Conservation (phyloP, 2,113 vertebrate species). For the Oncorhynchus nerka region DNA sequence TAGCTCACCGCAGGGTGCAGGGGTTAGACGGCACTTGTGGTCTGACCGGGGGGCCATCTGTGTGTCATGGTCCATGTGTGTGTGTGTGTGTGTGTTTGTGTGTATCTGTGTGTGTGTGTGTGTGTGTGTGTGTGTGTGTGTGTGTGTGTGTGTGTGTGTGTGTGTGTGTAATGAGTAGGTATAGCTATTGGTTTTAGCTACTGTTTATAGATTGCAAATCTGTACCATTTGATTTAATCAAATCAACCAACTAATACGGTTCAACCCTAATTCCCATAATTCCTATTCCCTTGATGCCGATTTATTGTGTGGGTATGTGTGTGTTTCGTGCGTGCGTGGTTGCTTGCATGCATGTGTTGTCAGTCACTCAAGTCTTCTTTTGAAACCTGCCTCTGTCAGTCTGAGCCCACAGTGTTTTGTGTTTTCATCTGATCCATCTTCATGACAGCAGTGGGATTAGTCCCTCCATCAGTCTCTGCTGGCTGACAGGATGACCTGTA, state of each 20-base stretch:
- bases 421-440: conserved; percentile 76
- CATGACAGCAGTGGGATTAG: conserved; percentile 76
- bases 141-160: no score
- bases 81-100: no score
- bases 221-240: no score
- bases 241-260: no score
- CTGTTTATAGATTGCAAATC: no score
- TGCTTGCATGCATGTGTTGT: no score
- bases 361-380: no score
- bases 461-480: conserved; percentile 58
- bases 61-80: conserved; percentile 43
- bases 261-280: no score
- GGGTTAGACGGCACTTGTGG: conserved; percentile 73
- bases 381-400: conserved; percentile 77
- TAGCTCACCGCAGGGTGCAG: conserved; percentile 72
- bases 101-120: neutral
- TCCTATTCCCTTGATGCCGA: neutral
- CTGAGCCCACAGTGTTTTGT: conserved; percentile 52
- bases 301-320: neutral
- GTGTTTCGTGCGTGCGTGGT: no score
- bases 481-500: conserved; percentile 53
- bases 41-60: conserved; percentile 71
- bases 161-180: neutral
- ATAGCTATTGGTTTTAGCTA: no score
- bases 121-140: no score